Base-by-base conservation (phyloP, 2,113 vertebrate species). In the Pelobates fuscus region DNA sequence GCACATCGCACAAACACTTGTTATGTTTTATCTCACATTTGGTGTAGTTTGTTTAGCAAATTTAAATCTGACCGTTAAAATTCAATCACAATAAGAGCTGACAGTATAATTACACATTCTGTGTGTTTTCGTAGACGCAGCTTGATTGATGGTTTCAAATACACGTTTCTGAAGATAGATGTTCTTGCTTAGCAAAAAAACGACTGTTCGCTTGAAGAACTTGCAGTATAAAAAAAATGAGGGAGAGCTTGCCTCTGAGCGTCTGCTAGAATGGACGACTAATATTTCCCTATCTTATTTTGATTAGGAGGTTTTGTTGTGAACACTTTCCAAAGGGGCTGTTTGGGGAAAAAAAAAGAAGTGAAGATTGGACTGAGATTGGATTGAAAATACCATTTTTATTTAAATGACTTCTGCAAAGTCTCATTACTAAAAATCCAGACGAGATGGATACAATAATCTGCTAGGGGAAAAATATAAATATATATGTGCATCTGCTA, bases 81-180 rank as follows among this genome's bases (percentile, higher is more conserved):
- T 88, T 88, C 70, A 83, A 86, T 87, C 83, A 87, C 86, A 85
- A 87, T 88, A 83, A 87, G 80, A 81, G 44, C 72, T 82, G 83
- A 86, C 85, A 86, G 82, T 80, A 79, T 88, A 87, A 88, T 89
- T 89, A 88, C 87, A 83, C 82, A 86, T 85, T 74, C 80, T 78
- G 81, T 82, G 85, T 82, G 82, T 78, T 86, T 83, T 83, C 80
- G 81, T 80, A 83, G 76, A 80, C 80, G n/a, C 52, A 29, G 8
- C 54, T 77, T 87, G 85, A 87, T 83, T 70, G 85, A 86, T 86
- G 81, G 86, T 85, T 89, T 89, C 85, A 83, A 85, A 84, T 73
- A 86, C 81, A 83, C 81, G 79, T 79, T 87, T 87, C 83, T 60
- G 80, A 84, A 85, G 86, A 87, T 87, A 72, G 81, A 89, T 88